These are phyloP conservation scores for Labeo calbasu DNA, from an alignment of 2,797 vertebrate species.

Conservation along the genomic window DNA sequence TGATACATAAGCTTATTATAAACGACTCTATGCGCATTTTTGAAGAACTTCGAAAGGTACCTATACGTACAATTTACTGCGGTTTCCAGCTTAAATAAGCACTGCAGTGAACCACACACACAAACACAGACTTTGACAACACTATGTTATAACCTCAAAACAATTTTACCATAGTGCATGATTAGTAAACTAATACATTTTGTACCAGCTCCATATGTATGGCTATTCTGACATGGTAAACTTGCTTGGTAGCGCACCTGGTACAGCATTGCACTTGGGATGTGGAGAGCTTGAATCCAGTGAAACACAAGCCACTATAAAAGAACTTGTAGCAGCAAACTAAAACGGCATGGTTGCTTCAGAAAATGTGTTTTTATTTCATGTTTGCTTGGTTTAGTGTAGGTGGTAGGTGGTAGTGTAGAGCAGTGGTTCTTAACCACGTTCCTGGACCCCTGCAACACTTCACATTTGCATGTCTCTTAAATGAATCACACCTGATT, in stretches of 20 bases:
- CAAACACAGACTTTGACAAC: not conserved
- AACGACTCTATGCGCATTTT: not conserved
- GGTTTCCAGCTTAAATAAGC: not conserved
- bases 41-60: not conserved
- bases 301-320: not conserved
- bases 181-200: not conserved
- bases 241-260: not conserved
- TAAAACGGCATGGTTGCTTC: not conserved
- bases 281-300: not conserved
- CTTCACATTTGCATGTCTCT: not conserved
- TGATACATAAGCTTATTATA: not conserved
- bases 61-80: not conserved
- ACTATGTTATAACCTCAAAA: not conserved
- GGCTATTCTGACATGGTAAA: not conserved
- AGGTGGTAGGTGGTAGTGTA: not conserved
- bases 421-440: not conserved
- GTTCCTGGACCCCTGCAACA: not conserved
- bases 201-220: not conserved
- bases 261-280: not conserved
- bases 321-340: not conserved
- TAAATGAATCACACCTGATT: not conserved
- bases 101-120: not conserved
- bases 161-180: not conserved
- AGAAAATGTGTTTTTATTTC: not conserved
- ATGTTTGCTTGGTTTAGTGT: not conserved